Percentiles rank a stretch among this genome's conserved stretches.
Conservation (phyloP, 2,113 vertebrate genomes). For the Sinocyclocheilus maitianheensis region DNA sequence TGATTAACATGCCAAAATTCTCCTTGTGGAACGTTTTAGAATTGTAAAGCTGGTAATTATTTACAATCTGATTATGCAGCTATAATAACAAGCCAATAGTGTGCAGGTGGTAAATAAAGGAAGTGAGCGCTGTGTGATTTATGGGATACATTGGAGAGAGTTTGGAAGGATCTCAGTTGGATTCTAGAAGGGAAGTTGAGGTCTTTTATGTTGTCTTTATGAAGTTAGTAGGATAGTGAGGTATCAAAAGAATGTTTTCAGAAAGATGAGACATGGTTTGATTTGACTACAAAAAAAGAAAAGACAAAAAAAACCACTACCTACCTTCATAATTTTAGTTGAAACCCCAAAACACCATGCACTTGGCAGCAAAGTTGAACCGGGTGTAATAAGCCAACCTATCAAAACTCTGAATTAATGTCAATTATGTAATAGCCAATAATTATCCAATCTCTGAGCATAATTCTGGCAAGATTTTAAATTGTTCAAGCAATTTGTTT, state of each 20-base stretch:
- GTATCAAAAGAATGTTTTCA: not conserved
- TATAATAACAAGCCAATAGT: not conserved
- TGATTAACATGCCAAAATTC: not conserved
- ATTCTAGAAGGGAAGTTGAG: not conserved
- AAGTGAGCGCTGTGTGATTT: not conserved
- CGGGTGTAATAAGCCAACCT: not conserved
- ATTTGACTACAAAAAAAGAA: not conserved
- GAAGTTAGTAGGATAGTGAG: not conserved
- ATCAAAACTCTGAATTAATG: not conserved
- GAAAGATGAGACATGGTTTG: not conserved
- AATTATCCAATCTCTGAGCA: not conserved
- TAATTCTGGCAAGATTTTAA: not conserved
- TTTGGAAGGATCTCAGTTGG: not conserved
- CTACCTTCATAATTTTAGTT: not conserved
- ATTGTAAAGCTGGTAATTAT: not conserved
- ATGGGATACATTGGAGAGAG: not conserved
- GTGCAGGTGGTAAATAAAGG: not conserved
- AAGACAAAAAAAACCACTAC: not conserved
- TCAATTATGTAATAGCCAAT: slow-evolving; percentile 11
- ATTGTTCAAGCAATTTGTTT: slow-evolving; percentile 22
- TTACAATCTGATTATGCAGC: not conserved
- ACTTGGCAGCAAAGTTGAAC: not conserved
- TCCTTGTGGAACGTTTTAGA: not conserved
- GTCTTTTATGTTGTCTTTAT: not conserved
- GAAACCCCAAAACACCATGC: not conserved